Base-by-base conservation (phyloP, 1,140 invertebrate species). In the Glomeris maerens region DNA sequence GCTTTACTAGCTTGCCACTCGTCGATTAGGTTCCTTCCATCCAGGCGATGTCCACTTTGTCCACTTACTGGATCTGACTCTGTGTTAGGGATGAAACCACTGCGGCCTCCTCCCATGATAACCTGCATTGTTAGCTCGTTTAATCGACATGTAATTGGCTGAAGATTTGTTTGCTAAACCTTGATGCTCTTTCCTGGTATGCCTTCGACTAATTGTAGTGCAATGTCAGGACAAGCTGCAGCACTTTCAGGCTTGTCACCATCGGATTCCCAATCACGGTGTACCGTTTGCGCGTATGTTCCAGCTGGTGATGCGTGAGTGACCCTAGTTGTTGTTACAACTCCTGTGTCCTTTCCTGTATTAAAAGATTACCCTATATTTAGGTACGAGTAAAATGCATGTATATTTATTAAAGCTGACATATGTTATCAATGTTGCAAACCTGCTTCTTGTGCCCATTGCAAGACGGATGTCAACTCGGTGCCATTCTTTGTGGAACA, bases 251-350 rank as follows among this genome's bases (percentile, higher is more conserved):
- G 50, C 27, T 39, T 52, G 17, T 10, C 52, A 13, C 55, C 44
- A 44, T 67, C 65, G 36, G 51, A 53, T 49, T 64, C 61, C 61
- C 58, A 65, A 21, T 60, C 48, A 21, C 62, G 39, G 31, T 55
- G 38, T 21, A 58, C 57, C 1, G 51, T 47, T 39, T 64, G 58
- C 14, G 62, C 59, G 48, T 62, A 66, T 3, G 48, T 5, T 0
- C 41, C 82, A 0, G 79, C 77, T 0, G 84, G 84, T 0, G 83
- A 79, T 1, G 84, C 84, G 59, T 88, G 83, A 0, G 84, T 87
- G 2, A 89, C 76, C 22, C 83, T 66, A 0, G 83, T 81, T 0
- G 77, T 86, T 1, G 84, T 88, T 4, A 88, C 81, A 1, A 86
- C 58, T 3, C 80, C 80, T 60, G 73, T 67, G 23, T 55, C 57